Percentiles rank a stretch among this genome's conserved stretches.
Conservation (phyloP, 1,140 invertebrate species). For the Drosophila truncata region DNA sequence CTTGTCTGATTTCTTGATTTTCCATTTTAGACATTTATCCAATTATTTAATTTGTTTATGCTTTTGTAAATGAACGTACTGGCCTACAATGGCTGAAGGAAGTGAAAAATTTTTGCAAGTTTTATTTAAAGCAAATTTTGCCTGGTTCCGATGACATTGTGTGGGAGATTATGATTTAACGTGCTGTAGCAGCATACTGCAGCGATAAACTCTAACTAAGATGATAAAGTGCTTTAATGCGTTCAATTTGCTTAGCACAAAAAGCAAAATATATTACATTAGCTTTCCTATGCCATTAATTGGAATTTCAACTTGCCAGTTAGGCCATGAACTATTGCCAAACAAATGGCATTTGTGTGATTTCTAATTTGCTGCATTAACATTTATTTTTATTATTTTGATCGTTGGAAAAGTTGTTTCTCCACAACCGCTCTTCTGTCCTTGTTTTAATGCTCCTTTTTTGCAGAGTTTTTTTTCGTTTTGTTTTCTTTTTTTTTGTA, state of each 20-base stretch:
- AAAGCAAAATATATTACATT: conserved; percentile 13
- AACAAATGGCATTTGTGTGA: conserved; percentile 3
- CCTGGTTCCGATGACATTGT: background rate
- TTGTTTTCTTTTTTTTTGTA: conserved; percentile 51
- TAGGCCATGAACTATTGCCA: background rate
- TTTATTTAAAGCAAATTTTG: conserved; percentile 37
- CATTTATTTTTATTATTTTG: conserved; percentile 9
- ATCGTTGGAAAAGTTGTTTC: conserved; percentile 50
- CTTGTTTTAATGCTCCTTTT: conserved; percentile 45
- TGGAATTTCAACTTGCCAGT: background rate
- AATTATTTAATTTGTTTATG: conserved; percentile 18
- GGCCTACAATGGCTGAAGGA: background rate
- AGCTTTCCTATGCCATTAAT: conserved; percentile 15
- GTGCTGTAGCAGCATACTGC: background rate
- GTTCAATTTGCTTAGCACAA: background rate
- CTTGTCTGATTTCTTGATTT: background rate
- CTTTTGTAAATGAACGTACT: conserved; percentile 2
- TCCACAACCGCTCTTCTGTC: conserved; percentile 16
- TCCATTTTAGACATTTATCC: conserved; percentile 15
- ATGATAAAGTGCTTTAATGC: conserved; percentile 19
- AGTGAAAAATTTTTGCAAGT: conserved; percentile 14
- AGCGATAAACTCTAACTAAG: background rate
- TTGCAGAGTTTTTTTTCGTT: conserved; percentile 18
- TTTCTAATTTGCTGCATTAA: conserved; percentile 9
- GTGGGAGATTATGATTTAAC: conserved; percentile 9